Evolutionary conservation across 1,140 invertebrate species (phyloP), one percentile per base, ranked within the genome.

Genomic region (Aphis gossypii): DNA sequence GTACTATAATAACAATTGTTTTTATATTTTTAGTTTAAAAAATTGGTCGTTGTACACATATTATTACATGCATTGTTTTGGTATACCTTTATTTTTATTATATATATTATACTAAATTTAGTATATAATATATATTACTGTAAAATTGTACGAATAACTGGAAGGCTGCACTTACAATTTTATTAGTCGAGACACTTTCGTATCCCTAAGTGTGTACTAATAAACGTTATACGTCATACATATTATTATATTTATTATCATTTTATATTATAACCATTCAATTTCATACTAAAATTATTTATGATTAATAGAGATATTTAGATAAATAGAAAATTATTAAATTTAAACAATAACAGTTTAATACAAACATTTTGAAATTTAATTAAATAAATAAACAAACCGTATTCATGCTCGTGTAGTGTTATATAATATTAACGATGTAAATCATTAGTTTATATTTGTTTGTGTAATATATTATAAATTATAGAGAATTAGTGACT

Each of bases 401-500:
- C n/a, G 6, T n/a, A 30, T n/a, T 68, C 23, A 76, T 76, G 60
- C 60, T n/a, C 30, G 1, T n/a, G n/a, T 9, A n/a, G 4, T n/a
- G n/a, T 76, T n/a, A 76, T n/a, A 68, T 30, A 60, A 60, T 21
- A 60, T 76, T 76, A 76, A 76, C 14, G 30, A 76, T 76, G 30
- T 76, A 18, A 76, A 76, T n/a, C 14, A 76, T 76, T n/a, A 76
- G 60, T 76, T 76, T n/a, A 76, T 76, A 76, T 76, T 76, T 76
- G 18, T 76, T 76, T n/a, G 7, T 38, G 82, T 83, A 84, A 83
- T 14, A 68, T 20, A 76, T 68, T 6, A n/a, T 76, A 60, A 25
- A 76, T 76, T n/a, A 14, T n/a, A 18, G 60, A 18, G 30, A 76
- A 68, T 68, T 14, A 6, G 60, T n/a, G 38, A 84, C 23, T 38